Percentiles rank a stretch among this genome's conserved stretches.
Evolutionary conservation across 37 sponge, comb jelly and placozoan genomes (phyloP).

Genomic region (Bolinopsis microptera): DNA sequence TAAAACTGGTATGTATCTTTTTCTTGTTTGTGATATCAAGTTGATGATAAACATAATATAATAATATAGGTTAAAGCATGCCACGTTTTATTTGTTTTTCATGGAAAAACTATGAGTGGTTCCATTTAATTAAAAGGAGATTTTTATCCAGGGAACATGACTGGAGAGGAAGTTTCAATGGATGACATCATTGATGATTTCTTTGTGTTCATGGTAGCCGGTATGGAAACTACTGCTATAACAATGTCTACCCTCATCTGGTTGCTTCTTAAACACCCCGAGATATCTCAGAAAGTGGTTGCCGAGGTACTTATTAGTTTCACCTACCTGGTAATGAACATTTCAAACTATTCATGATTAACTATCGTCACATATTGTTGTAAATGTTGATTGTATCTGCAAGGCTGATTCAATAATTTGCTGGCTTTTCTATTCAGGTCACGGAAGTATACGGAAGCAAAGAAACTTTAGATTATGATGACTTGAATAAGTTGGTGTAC

Average conservation of each 20-base stretch:
- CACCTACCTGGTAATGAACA: background rate
- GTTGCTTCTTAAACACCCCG: background rate
- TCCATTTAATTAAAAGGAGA: background rate
- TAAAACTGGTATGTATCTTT: too few species aligned
- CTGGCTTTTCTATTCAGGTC: background rate
- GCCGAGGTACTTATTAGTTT: conserved; percentile 5
- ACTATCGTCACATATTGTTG: too few species aligned
- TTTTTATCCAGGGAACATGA: background rate
- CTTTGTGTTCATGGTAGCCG: background rate
- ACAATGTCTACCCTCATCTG: background rate
- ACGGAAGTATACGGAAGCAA: background rate
- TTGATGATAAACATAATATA: too few species aligned
- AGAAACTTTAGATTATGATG: background rate
- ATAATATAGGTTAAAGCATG: too few species aligned
- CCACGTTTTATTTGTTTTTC: too few species aligned
- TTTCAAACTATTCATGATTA: background rate
- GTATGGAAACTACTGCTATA: conserved; percentile 23
- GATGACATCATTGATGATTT: background rate
- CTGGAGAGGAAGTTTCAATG: background rate
- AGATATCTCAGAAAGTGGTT: background rate
- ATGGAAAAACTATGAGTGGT: too few species aligned
- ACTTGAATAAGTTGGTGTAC: background rate
- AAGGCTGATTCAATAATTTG: too few species aligned
- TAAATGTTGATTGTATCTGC: too few species aligned
- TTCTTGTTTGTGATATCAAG: too few species aligned